Evolutionary conservation across 2,113 vertebrate genomes (phyloP), one percentile per base, ranked within the genome.

Genomic region (Eolophus roseicapilla): DNA sequence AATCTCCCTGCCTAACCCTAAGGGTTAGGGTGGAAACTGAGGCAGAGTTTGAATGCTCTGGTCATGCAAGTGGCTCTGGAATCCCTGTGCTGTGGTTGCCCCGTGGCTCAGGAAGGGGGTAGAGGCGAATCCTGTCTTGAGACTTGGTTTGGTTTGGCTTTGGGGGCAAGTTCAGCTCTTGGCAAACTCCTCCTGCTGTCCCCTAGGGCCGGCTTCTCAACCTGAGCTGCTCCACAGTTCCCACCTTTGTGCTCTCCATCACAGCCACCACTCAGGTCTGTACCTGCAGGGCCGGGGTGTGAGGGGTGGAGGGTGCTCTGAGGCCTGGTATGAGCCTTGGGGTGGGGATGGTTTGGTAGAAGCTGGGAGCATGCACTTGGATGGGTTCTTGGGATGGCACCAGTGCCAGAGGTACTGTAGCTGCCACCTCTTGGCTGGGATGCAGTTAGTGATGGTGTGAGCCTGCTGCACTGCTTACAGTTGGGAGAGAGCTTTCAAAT

Each of bases 181-280:
- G 73, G 59, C 71, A 47, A 41, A 35, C 53, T 63, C 62, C 24
- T 85, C 49, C 44, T 87, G 52, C 80, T 90, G 20, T 89, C 65
- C 79, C 86, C 91, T 96, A 99, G 99, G 99, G 99, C 41, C 99
- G 99, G 52, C 98, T 99, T 35, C 98, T 99, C 82, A 99, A 99
- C 95, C 96, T 99, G 96, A 99, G 99, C 98, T 99, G 99, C 96
- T 99, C 99, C 94, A 99, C 99, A 0, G 99, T 99, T 80, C 99
- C 99, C 71, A 99, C 99, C 27, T 99, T 99, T 85, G 99, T 99
- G 33, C 98, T 99, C 89, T 99, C 99, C 92, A 99, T 99, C 98
- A 99, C 99, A 10, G 99, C 99, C 69, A 99, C 99, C 39, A 99
- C 99, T 75, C 99, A 99, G 99, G 99, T 99, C 86, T 4, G 97